A percentile compares a stretch with the other conserved stretches of the same genome.
phyloP scores from a whole-genome alignment of 2,888 invertebrate species.

The Melieria omissa region DNA sequence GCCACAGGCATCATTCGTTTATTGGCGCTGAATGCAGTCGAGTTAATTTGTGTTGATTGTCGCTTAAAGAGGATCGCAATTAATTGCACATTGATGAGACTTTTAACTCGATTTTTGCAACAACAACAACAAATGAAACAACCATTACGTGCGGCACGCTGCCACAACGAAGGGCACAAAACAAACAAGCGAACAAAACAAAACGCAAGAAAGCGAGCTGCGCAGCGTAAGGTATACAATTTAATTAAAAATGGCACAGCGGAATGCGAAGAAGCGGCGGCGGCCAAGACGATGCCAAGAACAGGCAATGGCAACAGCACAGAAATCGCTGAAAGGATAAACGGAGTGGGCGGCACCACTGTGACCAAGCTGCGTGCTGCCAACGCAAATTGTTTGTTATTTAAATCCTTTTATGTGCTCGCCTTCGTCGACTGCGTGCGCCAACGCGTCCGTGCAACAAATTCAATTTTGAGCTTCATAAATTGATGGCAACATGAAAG shows the following conservation, averaged over 20 bases:
- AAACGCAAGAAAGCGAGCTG: not conserved
- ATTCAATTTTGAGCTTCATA: slow-evolving; percentile 25
- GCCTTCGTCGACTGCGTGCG: no score
- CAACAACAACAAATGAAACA: not conserved
- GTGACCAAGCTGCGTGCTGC: not conserved
- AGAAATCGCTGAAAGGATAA: not conserved
- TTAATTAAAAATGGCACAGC: not conserved
- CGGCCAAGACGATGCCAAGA: not conserved
- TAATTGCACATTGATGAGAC: not conserved
- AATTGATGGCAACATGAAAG: slow-evolving; percentile 3
- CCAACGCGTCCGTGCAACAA: not conserved
- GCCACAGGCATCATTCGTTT: no score
- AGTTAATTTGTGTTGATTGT: slow-evolving; percentile 4
- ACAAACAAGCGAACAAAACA: not conserved
- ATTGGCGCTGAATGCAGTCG: not conserved
- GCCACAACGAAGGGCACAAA: not conserved
- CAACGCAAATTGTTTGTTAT: not conserved
- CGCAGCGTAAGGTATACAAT: not conserved
- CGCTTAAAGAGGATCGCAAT: slow-evolving; percentile 10
- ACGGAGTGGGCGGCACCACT: not conserved
- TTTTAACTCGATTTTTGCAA: slow-evolving; percentile 10
- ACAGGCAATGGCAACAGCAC: not conserved
- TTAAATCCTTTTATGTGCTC: not conserved
- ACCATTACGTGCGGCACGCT: not conserved
- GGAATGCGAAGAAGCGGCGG: not conserved